A percentile compares a stretch with the other conserved stretches of the same genome.
Evolutionary conservation across 2,888 invertebrate species (phyloP).

Genomic region (Hirtodrosophila histrioides): DNA sequence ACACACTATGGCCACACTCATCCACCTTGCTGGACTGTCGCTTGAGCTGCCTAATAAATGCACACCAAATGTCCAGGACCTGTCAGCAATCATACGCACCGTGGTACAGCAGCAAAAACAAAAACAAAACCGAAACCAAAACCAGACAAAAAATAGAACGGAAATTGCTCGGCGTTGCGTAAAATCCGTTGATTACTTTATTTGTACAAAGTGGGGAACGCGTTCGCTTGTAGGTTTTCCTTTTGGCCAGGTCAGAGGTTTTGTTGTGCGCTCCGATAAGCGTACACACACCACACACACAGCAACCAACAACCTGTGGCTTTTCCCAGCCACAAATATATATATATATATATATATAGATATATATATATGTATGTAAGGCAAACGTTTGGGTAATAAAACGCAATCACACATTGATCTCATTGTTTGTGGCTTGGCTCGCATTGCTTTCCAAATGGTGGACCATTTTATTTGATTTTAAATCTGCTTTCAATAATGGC

Average conservation of each 20-base stretch:
- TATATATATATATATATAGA: neutral
- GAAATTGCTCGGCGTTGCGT: conserved; percentile 68
- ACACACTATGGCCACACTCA: conserved; percentile 9
- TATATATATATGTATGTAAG: neutral
- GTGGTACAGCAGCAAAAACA: conserved; percentile 29
- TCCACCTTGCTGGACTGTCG: conserved; percentile 25
- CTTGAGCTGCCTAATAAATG: conserved; percentile 50
- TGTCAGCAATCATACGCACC: conserved; percentile 63
- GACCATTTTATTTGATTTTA: conserved; percentile 70
- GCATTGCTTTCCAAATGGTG: conserved; percentile 30
- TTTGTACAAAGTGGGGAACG: conserved; percentile 60
- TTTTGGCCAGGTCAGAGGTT: neutral
- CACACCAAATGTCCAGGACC: conserved; percentile 27
- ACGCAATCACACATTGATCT: conserved; percentile 68
- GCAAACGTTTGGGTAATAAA: conserved; percentile 48
- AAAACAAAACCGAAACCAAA: conserved; percentile 3
- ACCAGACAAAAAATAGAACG: conserved; percentile 5
- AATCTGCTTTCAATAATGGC: conserved; percentile 59
- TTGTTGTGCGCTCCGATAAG: conserved; percentile 43
- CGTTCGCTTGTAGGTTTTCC: conserved; percentile 26
- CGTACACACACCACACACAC: conserved; percentile 3
- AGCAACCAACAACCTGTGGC: conserved; percentile 65
- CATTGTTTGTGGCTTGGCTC: conserved; percentile 41
- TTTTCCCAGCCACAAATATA: neutral
- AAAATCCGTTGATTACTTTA: conserved; percentile 79